Base-by-base conservation (phyloP, 2,797 vertebrate species). In the Florisuga fusca region DNA sequence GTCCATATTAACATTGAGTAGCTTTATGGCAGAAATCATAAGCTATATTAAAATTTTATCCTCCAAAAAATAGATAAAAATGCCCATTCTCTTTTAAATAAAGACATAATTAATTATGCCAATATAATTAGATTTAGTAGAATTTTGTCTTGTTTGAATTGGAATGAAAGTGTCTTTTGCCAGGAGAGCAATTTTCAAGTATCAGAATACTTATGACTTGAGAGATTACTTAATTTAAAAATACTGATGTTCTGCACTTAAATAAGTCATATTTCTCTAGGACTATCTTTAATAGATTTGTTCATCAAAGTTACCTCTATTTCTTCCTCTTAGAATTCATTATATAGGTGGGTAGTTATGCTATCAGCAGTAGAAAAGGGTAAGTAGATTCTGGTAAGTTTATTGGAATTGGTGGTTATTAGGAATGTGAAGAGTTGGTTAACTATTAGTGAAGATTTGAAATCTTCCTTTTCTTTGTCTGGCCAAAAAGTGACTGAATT, bases 221-320 rank as follows among this genome's bases (percentile, higher is more conserved):
- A 87, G 68, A 94, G 64, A 91, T 83, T 77, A 74, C 72, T 93
- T 92, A 75, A 86, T 90, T 89, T 92, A 73, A 73, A 92, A 76
- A 15, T 64, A 90, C 55, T 84, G 46, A 87, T 62, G 53, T 72
- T 48, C 43, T 26, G 6, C 73, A 31, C 55, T 92, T 92, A 90
- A 93, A 79, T 63, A 93, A 96, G 74, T 88, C 84, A 86, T 51
- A 66, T 69, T 90, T 96, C 78, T 90, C 74, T 92, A 89, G 62
- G 43, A 82, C 75, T 84, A 78, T 34, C 54, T 90, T 88, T 86
- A 94, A 93, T 48, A 86, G 25, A 38, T 68, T 79, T 92, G 85
- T 75, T 95, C 90, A 78, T 88, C 66, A 88, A 91, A 93, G 34
- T 51, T 81, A 38, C 51, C 74, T 90, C 31, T 63, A 64, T 81